Percentiles rank a stretch among this genome's conserved stretches.
phyloP scores from a whole-genome alignment of 1,140 invertebrate species.

The Thaumatotibia leucotreta region DNA sequence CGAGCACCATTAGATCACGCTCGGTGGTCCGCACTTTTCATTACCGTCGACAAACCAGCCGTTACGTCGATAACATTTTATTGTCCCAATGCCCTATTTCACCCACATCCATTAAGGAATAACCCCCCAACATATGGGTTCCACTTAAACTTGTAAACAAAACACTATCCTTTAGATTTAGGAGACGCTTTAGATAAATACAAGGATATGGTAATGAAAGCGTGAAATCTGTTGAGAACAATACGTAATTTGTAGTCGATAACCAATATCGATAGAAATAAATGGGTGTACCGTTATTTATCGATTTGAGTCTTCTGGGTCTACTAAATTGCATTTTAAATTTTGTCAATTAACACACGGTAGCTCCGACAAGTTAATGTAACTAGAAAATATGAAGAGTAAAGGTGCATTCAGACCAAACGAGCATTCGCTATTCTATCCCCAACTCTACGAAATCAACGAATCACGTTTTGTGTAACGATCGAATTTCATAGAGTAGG shows the following conservation, averaged over 20 bases:
- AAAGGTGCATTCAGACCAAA: too few species aligned
- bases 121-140: slow-evolving; percentile 26
- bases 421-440: too few species aligned
- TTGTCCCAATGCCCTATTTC: slow-evolving; percentile 34
- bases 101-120: slow-evolving; percentile 35
- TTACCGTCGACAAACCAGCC: slow-evolving; percentile 29
- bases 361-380: too few species aligned
- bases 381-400: too few species aligned
- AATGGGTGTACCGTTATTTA: too few species aligned
- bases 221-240: neutral
- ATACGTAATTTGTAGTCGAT: neutral
- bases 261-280: neutral
- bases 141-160: slow-evolving; percentile 3
- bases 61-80: slow-evolving; percentile 50
- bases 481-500: too few species aligned
- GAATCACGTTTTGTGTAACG: too few species aligned
- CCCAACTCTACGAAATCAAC: too few species aligned
- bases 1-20: neutral
- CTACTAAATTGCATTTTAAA: too few species aligned
- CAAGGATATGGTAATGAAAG: neutral
- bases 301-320: too few species aligned
- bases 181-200: neutral
- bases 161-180: neutral
- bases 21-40: slow-evolving; percentile 53
- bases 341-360: neutral